Evolutionary conservation across 2,113 vertebrate genomes (phyloP), one percentile per base, ranked within the genome.

Genomic region (Hiodon tergisus): DNA sequence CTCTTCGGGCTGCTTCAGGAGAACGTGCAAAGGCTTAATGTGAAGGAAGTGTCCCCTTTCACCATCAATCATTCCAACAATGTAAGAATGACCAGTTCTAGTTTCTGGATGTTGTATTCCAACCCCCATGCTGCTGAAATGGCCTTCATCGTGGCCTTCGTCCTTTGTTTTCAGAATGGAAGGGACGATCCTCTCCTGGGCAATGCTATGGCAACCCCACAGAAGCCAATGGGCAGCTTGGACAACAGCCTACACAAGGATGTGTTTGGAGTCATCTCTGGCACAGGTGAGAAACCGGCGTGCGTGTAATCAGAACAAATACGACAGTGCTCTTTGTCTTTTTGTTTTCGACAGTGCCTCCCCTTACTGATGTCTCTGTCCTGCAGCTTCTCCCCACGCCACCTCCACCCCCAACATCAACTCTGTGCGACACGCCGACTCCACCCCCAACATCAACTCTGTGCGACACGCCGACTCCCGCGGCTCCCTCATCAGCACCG

Each of bases 231-330:
- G 80, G 94, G 89, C 73, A 87, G 92, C 0, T 65, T 94, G 82
- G 97, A 98, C 82, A 93, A 89, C 83, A 96, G 89, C 73, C 91
- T 97, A 73, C 95, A 98, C 88, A 98, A 97, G 88, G 97, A 99
- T 76, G 87, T 98, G 6, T 93, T 98, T 83, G 96, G 96, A n/a
- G 97, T 91, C 76, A 99, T 98, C 80, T 99, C 97, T 11, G 96
- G 96, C 84, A 95, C 96, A 69, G 93, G 97, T 98, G 85, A 92
- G 81, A 7, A 76, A 0, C 31, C 13, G 14, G 8, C 47, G 11
- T 8, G 16, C 7, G 50, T 16, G 13, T 31, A 31, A 31, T 31
- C 31, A 31, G 31, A 31, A 31, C 0, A 31, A 31, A 31, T 31
- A 31, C 31, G 31, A 31, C 31, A 31, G 31, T 31, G 31, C 31